A percentile compares a stretch with the other conserved stretches of the same genome.
These are phyloP conservation scores for Thomomys bottae DNA, from an alignment of 2,113 vertebrate species.

Conservation along the genomic window DNA sequence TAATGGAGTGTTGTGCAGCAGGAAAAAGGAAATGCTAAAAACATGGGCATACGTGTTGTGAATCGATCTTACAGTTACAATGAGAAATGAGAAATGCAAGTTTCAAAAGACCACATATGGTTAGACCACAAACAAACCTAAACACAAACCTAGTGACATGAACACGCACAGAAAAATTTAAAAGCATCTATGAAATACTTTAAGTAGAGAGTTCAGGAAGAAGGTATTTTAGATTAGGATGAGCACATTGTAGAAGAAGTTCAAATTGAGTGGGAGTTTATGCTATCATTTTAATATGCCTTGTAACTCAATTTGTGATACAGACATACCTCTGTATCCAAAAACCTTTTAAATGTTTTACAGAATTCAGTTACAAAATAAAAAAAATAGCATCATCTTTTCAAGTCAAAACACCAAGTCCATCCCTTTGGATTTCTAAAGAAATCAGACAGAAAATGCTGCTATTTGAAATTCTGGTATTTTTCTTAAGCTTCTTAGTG, in stretches of 20 bases:
- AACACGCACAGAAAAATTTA: neutral
- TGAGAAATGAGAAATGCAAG: slow-evolving; percentile 38
- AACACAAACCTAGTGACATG: neutral
- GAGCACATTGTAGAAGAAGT: neutral
- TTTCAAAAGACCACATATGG: neutral
- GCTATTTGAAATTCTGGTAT: neutral
- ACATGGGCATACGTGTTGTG: neutral
- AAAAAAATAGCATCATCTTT: slow-evolving; percentile 22
- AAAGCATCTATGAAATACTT: slow-evolving; percentile 8
- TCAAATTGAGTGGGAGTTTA: slow-evolving; percentile 13
- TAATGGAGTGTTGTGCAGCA: neutral
- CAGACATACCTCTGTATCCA: neutral
- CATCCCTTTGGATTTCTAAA: slow-evolving; percentile 28
- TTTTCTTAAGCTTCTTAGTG: neutral
- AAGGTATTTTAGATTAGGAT: neutral
- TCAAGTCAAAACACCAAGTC: neutral
- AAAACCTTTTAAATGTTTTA: neutral
- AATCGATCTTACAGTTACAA: slow-evolving; percentile 34
- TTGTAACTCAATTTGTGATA: slow-evolving; percentile 18
- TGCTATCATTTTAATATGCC: slow-evolving; percentile 12
- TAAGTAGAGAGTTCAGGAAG: slow-evolving; percentile 8
- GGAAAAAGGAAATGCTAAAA: neutral
- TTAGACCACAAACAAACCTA: neutral
- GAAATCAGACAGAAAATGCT: slow-evolving; percentile 24
- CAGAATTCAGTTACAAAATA: neutral